Conservation (phyloP, 2,113 vertebrate species). For the Takifugu bimaculatus region DNA sequence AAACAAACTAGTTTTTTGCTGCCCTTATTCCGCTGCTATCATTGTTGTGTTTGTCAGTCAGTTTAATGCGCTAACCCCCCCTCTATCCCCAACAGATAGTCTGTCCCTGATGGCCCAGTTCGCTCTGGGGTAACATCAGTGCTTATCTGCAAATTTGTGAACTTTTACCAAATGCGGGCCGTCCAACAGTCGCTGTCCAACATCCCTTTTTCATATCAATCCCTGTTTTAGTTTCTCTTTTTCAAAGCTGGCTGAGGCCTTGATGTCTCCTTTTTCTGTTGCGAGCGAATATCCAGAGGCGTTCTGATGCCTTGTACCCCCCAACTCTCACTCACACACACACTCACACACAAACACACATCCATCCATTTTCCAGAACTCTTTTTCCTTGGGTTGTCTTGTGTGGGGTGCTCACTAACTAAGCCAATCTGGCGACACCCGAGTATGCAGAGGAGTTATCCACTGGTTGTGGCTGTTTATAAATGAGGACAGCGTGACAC, state of each 20-base stretch:
- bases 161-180: constrained; percentile 67
- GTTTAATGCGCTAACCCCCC: constrained; percentile 40
- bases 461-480: constrained; percentile 64
- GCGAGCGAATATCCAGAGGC: constrained; percentile 67
- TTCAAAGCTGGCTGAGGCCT: constrained; percentile 63
- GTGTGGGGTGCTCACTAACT: constrained; percentile 64
- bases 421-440: constrained; percentile 72
- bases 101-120: constrained; percentile 39
- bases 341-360: constrained; percentile 5
- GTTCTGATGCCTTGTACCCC: constrained; percentile 51
- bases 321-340: constrained; percentile 26
- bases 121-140: constrained; percentile 51
- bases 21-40: constrained; percentile 21
- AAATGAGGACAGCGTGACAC: constrained; percentile 72
- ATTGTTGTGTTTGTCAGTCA: constrained; percentile 28
- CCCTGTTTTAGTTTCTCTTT: constrained; percentile 62
- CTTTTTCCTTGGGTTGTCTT: constrained; percentile 64
- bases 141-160: constrained; percentile 69
- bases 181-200: constrained; percentile 59
- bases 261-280: constrained; percentile 65
- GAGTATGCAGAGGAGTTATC: constrained; percentile 70
- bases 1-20: constrained; percentile 28
- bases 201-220: constrained; percentile 67
- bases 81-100: constrained; percentile 40
- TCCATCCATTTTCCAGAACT: constrained; percentile 47